phyloP scores from a whole-genome alignment of 2,113 vertebrate genomes.

The Chaenocephalus aceratus region DNA sequence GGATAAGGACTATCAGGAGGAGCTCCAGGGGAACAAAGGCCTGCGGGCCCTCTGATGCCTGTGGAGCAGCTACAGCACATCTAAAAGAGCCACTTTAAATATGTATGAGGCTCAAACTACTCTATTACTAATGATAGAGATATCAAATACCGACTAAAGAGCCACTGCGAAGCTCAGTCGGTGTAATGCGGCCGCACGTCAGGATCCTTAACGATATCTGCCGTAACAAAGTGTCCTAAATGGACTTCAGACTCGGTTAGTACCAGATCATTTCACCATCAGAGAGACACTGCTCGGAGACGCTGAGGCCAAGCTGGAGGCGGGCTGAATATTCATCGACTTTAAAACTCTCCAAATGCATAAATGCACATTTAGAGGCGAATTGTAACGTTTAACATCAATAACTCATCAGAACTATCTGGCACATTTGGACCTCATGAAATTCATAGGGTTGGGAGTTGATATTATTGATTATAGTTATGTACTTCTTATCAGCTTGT shows the following conservation, averaged over 20 bases:
- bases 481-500: no score
- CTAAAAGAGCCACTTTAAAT: slow-evolving; percentile 32
- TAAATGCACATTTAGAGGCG: background rate
- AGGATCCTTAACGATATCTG: slow-evolving; percentile 3
- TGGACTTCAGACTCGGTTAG: background rate
- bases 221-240: background rate
- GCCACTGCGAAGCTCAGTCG: background rate
- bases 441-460: background rate
- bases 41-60: background rate
- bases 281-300: background rate
- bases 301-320: slow-evolving; percentile 7
- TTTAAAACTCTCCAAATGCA: background rate
- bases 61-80: background rate
- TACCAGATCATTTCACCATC: slow-evolving; percentile 1
- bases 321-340: background rate
- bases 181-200: background rate
- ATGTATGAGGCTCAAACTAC: slow-evolving; percentile 3
- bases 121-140: background rate
- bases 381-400: background rate
- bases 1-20: slow-evolving; percentile 24
- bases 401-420: background rate
- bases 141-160: background rate
- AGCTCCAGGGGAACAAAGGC: slow-evolving; percentile 18
- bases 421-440: no score
- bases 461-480: no score